Base-by-base conservation (phyloP, 2,888 invertebrate species). In the Asteroscopus sphinx region DNA sequence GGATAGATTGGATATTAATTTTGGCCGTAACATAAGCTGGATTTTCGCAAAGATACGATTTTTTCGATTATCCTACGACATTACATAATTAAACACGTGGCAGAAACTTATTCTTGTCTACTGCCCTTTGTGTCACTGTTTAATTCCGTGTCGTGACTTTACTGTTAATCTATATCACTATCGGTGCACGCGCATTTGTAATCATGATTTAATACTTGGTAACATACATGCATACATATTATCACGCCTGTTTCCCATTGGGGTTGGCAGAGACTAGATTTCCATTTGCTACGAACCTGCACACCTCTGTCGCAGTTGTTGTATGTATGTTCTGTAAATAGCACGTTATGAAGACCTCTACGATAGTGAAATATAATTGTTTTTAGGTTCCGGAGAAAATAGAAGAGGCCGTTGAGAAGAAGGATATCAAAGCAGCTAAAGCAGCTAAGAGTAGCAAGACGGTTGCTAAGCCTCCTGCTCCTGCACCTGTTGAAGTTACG, bases 361-460 rank as follows among this genome's bases (percentile, higher is more conserved):
- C 15, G 17, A 35, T 51, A 37, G 32, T 12, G 6, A 37, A 25
- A 52, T 46, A 54, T 46, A 17, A 36, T 63, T 56, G 42, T 57
- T 53, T 39, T 39, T 73, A 89, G 90, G 77, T 67, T 8, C 55
- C 77, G 17, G 93, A 92, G 62, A 91, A 89, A 76, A 87, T 86
- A 54, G 93, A 92, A 75, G 93, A 93, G 13, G 65, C 82, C 12
- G 72, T 77, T 1, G 93, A 92, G 66, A 88, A 89, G 78, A 91
- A 89, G 60, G 87, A 88, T 73, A 63, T 25, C 25, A 92, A 91
- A 68, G 44, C 76, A 1, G 48, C 68, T 0, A 92, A 92, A 64
- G 66, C 76, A 11, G 73, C 75, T 0, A 91, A 92, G 68, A 66
- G 62, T 25, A 71, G 68, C 9, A 83, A 83, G 48, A 79, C 78